These are phyloP conservation scores for mouse (Mus musculus) DNA, from an alignment of 2,113 vertebrate species.

Conservation along the genomic window DNA sequence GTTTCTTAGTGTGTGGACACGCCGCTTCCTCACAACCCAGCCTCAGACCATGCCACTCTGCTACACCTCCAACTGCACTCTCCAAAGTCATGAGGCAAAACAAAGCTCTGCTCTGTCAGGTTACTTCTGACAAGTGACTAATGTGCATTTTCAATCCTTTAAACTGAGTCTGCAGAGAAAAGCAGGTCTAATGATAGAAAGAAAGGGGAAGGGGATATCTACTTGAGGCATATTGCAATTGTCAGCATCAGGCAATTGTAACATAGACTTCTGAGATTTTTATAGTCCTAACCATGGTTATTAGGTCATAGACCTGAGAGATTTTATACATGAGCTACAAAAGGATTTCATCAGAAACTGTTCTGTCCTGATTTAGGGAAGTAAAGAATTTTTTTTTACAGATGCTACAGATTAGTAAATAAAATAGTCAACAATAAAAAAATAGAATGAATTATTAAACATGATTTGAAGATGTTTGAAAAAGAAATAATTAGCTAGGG, in stretches of 20 bases:
- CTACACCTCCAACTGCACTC: too few relatives aligned
- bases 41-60: neutral
- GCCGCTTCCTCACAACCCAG: neutral
- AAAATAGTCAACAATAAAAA: constrained; percentile 10
- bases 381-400: neutral
- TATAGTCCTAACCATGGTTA: neutral
- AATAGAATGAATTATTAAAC: constrained; percentile 31
- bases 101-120: neutral
- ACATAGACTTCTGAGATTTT: neutral
- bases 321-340: neutral
- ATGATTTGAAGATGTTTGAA: constrained; percentile 13
- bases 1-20: neutral
- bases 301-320: neutral
- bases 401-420: neutral
- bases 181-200: neutral
- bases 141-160: neutral
- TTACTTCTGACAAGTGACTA: neutral
- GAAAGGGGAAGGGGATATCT: neutral
- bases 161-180: constrained; percentile 8
- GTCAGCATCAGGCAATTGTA: neutral
- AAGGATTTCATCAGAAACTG: constrained; percentile 40
- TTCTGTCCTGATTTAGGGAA: neutral
- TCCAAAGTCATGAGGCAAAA: neutral
- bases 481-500: constrained; percentile 43
- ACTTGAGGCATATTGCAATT: neutral